A percentile compares a stretch with the other conserved stretches of the same genome.
Conservation (phyloP, 2,113 vertebrate species). For the Chloropsis cyanopogon region DNA sequence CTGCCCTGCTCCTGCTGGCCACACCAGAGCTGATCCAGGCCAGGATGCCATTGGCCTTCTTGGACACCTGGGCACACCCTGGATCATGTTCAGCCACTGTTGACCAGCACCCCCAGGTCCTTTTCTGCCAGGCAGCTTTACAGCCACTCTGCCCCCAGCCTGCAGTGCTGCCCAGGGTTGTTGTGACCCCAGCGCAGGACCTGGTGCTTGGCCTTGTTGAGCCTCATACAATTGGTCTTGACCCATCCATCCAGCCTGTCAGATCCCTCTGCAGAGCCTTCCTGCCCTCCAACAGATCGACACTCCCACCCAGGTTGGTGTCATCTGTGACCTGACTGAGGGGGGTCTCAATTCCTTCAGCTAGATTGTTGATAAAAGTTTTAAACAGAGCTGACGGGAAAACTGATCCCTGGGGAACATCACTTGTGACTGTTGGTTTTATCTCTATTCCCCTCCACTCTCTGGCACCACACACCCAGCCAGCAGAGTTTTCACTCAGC, state of each 20-base stretch:
- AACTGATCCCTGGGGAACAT: background rate
- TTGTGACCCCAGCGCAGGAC: background rate
- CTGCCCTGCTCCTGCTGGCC: background rate
- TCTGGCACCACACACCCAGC: background rate
- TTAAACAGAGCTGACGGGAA: background rate
- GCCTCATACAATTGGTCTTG: accelerated
- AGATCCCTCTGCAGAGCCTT: background rate
- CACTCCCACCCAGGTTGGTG: accelerated
- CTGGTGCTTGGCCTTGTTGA: background rate
- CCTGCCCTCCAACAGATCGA: background rate
- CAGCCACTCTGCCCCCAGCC: background rate
- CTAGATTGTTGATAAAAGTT: background rate
- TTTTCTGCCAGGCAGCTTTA: background rate
- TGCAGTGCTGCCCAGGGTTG: accelerated
- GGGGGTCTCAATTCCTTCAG: background rate
- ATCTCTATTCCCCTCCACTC: background rate
- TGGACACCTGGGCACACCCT: background rate
- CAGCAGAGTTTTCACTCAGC: background rate
- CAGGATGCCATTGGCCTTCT: background rate
- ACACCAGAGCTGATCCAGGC: background rate
- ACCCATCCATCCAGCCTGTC: background rate
- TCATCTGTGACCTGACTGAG: background rate
- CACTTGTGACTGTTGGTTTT: background rate
- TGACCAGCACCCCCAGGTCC: background rate
- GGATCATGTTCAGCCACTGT: background rate